These are phyloP conservation scores for Percina caprodes DNA, from an alignment of 2,113 vertebrate genomes.

Conservation along the genomic window DNA sequence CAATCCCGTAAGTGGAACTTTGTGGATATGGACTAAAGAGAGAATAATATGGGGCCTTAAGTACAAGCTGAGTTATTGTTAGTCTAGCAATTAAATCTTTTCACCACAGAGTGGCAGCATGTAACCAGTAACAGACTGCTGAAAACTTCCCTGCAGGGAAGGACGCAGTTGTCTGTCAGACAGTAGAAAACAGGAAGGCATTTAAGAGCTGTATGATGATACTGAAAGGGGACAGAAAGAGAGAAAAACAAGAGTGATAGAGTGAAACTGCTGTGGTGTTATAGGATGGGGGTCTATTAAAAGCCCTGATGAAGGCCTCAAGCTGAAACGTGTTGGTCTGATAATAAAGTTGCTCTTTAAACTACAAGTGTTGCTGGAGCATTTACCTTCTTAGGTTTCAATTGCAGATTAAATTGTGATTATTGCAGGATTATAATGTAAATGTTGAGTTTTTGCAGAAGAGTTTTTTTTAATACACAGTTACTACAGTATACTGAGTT, in stretches of 20 bases:
- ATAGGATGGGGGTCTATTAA: neutral
- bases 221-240: neutral
- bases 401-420: neutral
- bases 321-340: neutral
- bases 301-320: neutral
- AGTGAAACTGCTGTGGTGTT: neutral
- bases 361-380: neutral
- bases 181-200: neutral
- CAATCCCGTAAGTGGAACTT: too few relatives aligned
- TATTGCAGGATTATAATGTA: neutral
- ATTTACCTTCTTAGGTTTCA: neutral
- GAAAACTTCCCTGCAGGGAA: neutral
- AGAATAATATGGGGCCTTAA: neutral
- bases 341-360: neutral
- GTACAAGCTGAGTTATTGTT: neutral
- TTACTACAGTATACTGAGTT: neutral
- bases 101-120: constrained; percentile 64
- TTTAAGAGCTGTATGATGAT: neutral
- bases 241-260: neutral
- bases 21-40: too few relatives aligned
- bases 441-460: neutral
- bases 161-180: neutral
- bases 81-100: neutral
- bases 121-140: neutral
- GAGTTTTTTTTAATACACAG: neutral